Evolutionary conservation across 2,113 vertebrate genomes (phyloP), one percentile per base, ranked within the genome.

Genomic region (Verasper variegatus): DNA sequence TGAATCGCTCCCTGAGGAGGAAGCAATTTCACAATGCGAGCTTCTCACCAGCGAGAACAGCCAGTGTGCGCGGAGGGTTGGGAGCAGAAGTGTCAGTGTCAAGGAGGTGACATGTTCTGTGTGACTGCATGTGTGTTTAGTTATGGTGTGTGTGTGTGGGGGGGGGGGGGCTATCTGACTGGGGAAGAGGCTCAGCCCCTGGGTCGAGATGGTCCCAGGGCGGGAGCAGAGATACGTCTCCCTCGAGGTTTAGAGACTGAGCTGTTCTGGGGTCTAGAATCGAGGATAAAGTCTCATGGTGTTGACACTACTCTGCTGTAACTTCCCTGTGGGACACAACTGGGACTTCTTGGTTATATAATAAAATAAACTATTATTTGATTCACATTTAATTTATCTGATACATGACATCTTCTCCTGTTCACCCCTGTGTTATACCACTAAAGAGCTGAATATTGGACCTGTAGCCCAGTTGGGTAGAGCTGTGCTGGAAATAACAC

Each of bases 1-100:
- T 93, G 89, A 92, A 93, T 86, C 80, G 77, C 63, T 91, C 89
- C 88, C 83, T 1, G 24, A 82, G 88, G 88, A 91, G 83, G 72
- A 90, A 72, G 83, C 84, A 87, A 91, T 93, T 89, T 90, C 75
- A 75, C 88, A 88, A 88, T 81, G 71, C 26, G 40, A 86, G 64
- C 74, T 54, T 63, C 82, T 87, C 56, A 74, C 60, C 40, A 67
- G 73, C 14, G n/a, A 76, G 74, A 75, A 31, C 85, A 85, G 74
- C 49, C 75, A 62, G 68, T 59, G 65, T 66, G 76, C 78, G 49
- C 52, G 49, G 35, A 70, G 82, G 76, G 66, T 37, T 79, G 58
- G 64, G 40, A 72, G 66, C 8, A 9, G 56, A 42, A 17, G 49
- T 71, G 62, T 80, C 67, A 67, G 58, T 49, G 74, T 78, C 71